Base-by-base conservation (phyloP, 2,888 invertebrate species). In the Clostera curtula region DNA sequence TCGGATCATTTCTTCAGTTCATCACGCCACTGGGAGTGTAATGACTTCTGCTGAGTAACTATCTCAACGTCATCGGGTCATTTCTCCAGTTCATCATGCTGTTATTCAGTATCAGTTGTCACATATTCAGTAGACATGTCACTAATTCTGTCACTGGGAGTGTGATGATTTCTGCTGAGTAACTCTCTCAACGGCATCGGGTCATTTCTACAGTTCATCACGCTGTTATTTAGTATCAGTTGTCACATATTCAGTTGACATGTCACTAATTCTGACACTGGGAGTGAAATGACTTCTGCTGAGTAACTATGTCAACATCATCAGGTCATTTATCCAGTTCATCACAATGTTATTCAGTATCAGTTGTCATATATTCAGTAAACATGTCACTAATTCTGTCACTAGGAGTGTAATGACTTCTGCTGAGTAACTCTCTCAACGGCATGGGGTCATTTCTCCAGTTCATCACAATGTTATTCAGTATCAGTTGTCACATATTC, bases 361-460 rank as follows among this genome's bases (percentile, higher is more conserved):
- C 29, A 40, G 40, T 40, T 29, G 26, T 40, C 38, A 43, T 27
- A 32, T 19, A 20, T 33, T 24, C 25, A 40, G 44, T 29, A 29
- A 32, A 34, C 46, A 55, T 29, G 41, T 47, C 14, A 3, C n/a
- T n/a, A n/a, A 34, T 38, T 43, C 41, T 52, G 49, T 45, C 55
- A 54, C 48, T 52, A 47, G 47, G 39, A 40, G 25, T 27, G 28
- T 47, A 43, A 53, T 48, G 5, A 36, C 13, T 28, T 6, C 3
- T 4, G 6, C 19, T n/a, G 9, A 17, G 5, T n/a, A 27, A 18
- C 18, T n/a, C 18, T 18, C 3, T n/a, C n/a, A n/a, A n/a, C n/a
- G n/a, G n/a, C n/a, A n/a, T n/a, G n/a, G n/a, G n/a, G n/a, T n/a
- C n/a, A n/a, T n/a, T n/a, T n/a, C n/a, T n/a, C n/a, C n/a, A n/a